Base-by-base conservation (phyloP, 2,888 invertebrate species). In the Tridacna gigas region DNA sequence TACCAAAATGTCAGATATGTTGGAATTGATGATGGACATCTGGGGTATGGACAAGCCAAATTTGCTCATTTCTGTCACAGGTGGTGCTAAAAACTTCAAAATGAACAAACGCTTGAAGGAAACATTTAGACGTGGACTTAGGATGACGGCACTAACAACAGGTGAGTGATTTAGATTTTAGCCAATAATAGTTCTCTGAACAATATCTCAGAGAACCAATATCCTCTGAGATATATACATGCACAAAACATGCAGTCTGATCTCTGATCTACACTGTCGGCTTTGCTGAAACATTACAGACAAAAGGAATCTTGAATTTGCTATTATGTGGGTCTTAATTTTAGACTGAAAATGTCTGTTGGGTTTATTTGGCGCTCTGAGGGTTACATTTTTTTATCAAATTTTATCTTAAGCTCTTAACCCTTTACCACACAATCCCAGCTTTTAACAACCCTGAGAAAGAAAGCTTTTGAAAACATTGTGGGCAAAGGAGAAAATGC, bases 41-140 rank as follows among this genome's bases (percentile, higher is more conserved):
- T 95, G 95, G 95, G 86, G 91, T 3, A 88, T 95, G 80, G 92
- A 93, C 22, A 90, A 89, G 67, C 95, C 95, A 11, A 95, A 95
- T 74, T 91, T 95, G 9, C 92, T 95, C 25, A 94, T 95, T 80
- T 95, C 95, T 5, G 94, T 95, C 25, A 95, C 95, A n/a, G 95
- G 95, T 0, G 95, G 95, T 0, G 95, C 95, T 67, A 94, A 94
- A 78, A 94, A 94, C 88, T 95, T 95, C 84, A 89, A 91, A 66
- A 94, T 95, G 93, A 93, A 92, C 63, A 91, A 92, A 45, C 86
- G 93, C 61, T 88, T 95, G 22, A 94, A 93, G 80, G 93, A 94
- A 73, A 94, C 94, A 12, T 95, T 95, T 87, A 87, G 94, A 48
- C 89, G 93, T 60, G 95, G 95, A 28, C 91, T 95, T 11, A 93